A percentile compares a stretch with the other conserved stretches of the same genome.
Evolutionary conservation across 2,113 vertebrate species (phyloP).

Genomic region (Oryctolagus cuniculus): DNA sequence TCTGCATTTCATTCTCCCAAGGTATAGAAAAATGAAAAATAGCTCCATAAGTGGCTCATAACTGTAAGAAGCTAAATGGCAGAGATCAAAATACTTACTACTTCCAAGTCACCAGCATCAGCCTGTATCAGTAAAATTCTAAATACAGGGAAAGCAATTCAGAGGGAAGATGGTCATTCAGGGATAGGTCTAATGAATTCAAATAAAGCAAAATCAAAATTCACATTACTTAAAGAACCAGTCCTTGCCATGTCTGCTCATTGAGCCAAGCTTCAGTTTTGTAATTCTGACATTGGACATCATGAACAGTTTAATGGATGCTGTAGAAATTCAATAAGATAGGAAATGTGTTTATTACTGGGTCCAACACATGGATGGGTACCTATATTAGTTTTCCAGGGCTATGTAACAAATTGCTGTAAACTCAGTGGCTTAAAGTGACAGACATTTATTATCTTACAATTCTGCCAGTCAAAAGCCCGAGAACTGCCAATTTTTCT

Average conservation of each 20-base stretch:
- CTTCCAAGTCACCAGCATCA: background rate
- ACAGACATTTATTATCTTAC: background rate
- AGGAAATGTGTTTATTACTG: background rate
- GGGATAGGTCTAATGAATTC: background rate
- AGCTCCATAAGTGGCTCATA: background rate
- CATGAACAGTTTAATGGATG: background rate
- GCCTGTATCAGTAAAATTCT: background rate
- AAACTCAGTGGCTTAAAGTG: background rate
- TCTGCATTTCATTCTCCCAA: constrained; percentile 25
- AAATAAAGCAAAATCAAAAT: background rate
- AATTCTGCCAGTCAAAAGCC: background rate
- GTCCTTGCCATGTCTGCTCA: background rate
- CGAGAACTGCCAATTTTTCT: background rate
- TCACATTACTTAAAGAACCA: background rate
- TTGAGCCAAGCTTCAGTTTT: background rate
- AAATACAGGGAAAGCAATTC: background rate
- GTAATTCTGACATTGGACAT: background rate
- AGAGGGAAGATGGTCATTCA: background rate
- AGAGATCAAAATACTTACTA: background rate
- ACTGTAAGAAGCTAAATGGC: background rate
- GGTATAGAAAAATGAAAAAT: constrained; percentile 1
- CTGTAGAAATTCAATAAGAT: constrained; percentile 4
- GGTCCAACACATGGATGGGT: background rate
- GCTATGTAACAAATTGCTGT: no score
- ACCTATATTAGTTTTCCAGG: no score